Conservation (phyloP, 2,888 invertebrate genomes). For the Rutpela maculata region DNA sequence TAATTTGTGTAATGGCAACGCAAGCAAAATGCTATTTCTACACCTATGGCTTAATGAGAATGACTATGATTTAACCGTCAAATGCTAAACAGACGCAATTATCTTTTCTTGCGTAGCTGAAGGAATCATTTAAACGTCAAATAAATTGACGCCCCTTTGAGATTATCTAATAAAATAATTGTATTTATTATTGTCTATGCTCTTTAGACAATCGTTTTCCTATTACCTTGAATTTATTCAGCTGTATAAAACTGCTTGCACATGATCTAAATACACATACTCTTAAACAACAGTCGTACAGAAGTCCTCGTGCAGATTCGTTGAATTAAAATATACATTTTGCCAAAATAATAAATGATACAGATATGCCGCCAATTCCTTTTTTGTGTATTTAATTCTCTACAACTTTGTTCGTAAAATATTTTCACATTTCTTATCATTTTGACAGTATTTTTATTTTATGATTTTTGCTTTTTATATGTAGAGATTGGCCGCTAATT, state of each 20-base stretch:
- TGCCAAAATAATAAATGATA: too few species aligned
- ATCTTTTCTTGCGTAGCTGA: constrained; percentile 46
- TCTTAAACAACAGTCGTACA: too few species aligned
- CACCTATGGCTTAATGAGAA: constrained; percentile 45
- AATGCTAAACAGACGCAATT: constrained; percentile 56
- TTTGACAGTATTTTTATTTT: too few species aligned
- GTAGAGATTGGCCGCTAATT: too few species aligned
- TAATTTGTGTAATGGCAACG: constrained; percentile 20
- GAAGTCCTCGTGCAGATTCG: too few species aligned
- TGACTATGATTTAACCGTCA: constrained; percentile 59
- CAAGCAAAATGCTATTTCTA: constrained; percentile 34
- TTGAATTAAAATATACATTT: too few species aligned
- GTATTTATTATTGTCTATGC: constrained; percentile 43
- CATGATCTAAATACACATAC: neutral
- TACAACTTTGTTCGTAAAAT: too few species aligned
- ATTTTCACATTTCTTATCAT: too few species aligned
- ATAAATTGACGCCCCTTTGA: constrained; percentile 52
- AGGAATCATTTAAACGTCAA: constrained; percentile 48
- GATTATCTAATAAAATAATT: constrained; percentile 43
- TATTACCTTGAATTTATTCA: constrained; percentile 25
- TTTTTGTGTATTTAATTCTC: too few species aligned
- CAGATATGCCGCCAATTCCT: too few species aligned
- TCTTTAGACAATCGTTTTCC: constrained; percentile 23
- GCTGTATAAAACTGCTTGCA: neutral
- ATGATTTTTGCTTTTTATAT: too few species aligned